Percentiles rank a stretch among this genome's conserved stretches.
Conservation (phyloP, 2,888 invertebrate genomes). For the Andricus curvator region DNA sequence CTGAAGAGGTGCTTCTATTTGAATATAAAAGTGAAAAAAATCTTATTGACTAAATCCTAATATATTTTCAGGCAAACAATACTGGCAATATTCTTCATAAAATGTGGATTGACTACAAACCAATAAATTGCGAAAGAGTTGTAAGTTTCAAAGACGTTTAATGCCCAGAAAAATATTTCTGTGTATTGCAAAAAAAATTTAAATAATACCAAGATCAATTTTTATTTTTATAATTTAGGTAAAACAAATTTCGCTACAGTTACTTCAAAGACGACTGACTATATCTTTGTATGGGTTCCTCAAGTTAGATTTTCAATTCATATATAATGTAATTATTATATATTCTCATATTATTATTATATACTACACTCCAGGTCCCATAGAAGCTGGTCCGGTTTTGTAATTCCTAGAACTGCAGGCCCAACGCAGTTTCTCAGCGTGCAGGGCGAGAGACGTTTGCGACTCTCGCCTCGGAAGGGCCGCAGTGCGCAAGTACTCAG, state of each 20-base stretch:
- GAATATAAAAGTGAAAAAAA: neutral
- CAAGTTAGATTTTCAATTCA: constrained; percentile 16
- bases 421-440: too few relatives aligned
- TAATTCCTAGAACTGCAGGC: too few relatives aligned
- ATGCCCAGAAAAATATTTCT: too few relatives aligned
- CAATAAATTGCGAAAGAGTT: constrained; percentile 4
- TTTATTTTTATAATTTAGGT: neutral
- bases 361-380: too few relatives aligned
- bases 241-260: neutral
- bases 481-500: too few relatives aligned
- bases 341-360: too few relatives aligned
- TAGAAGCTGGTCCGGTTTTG: too few relatives aligned
- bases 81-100: constrained; percentile 16
- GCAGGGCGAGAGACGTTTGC: too few relatives aligned
- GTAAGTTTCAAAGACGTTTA: neutral
- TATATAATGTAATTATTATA: constrained; percentile 5
- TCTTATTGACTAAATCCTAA: neutral
- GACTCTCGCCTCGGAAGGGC: too few relatives aligned
- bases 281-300: constrained; percentile 27
- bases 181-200: neutral
- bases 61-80: constrained; percentile 19
- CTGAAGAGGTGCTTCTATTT: neutral
- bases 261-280: constrained; percentile 9
- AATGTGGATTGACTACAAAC: constrained; percentile 26
- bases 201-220: neutral